phyloP scores from a whole-genome alignment of 2,888 invertebrate species.

The Drosophila neonasuta region DNA sequence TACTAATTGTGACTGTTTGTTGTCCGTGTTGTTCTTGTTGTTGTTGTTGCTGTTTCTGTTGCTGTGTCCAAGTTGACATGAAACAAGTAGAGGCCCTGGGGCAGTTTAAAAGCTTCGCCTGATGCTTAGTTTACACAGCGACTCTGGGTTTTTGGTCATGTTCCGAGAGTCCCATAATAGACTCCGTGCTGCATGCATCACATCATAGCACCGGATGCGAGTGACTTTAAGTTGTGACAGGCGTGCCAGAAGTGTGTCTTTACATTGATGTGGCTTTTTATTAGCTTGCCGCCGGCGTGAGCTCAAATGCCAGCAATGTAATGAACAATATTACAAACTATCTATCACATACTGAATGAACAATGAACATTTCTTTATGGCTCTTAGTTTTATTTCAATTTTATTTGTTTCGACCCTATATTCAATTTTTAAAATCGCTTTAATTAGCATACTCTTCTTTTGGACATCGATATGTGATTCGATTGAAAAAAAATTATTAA shows the following conservation, averaged over 20 bases:
- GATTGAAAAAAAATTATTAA: too few species aligned
- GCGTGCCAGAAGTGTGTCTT: constrained; percentile 30
- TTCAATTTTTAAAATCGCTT: too few species aligned
- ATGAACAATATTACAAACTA: constrained; percentile 43
- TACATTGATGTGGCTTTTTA: constrained; percentile 65
- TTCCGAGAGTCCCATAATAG: constrained; percentile 45
- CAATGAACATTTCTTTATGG: too few species aligned
- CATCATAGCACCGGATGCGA: constrained; percentile 56
- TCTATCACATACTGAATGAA: not conserved
- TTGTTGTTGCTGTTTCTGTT: constrained; percentile 22
- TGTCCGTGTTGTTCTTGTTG: constrained; percentile 14
- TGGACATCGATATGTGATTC: too few species aligned
- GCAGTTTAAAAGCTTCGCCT: constrained; percentile 63
- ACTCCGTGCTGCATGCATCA: constrained; percentile 45
- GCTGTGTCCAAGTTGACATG: constrained; percentile 68
- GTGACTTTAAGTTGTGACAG: constrained; percentile 22
- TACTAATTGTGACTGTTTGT: constrained; percentile 65
- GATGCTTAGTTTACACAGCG: constrained; percentile 46
- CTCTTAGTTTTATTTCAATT: too few species aligned
- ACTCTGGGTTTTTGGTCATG: constrained; percentile 33
- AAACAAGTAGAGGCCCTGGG: constrained; percentile 66
- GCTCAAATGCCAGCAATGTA: constrained; percentile 35
- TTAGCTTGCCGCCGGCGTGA: constrained; percentile 67
- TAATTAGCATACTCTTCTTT: too few species aligned
- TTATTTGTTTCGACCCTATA: too few species aligned